Base-by-base conservation (phyloP, 2,797 vertebrate species). In the Menidia menidia region DNA sequence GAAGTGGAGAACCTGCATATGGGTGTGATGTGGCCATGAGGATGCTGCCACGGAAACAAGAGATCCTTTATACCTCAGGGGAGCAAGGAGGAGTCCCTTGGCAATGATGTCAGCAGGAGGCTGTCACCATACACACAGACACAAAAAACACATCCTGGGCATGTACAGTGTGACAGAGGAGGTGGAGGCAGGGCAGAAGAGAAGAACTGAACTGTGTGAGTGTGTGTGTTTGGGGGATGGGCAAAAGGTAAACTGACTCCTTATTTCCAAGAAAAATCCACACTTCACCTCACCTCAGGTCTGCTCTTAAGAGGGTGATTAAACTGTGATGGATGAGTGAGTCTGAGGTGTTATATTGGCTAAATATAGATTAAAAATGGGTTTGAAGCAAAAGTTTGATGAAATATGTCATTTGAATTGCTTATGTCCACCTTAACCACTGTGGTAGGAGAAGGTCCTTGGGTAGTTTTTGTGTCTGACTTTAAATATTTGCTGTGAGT, bases 61-160 rank as follows among this genome's bases (percentile, higher is more conserved):
- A 82, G 77, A 74, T 84, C 77, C 72, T 94, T 95, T 94, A 94
- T 94, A 93, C 60, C 74, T 78, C 65, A 59, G 33, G 73, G 64
- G 79, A 86, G 63, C 1, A 18, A 87, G 92, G 93, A 89, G 91
- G 90, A 88, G 90, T 81, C 77, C 73, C 65, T 47, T 45, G 67
- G 57, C 74, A 56, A 68, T 89, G 88, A 91, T 88, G 92, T 92
- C 88, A 88, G 47, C 6, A 63, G 58, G 63, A 78, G 81, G 83
- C 25, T 11, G 80, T 74, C 67, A 81, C 58, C 41, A 71, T 33
- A 68, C 41, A 54, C 55, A 71, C 59, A 71, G 30, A 70, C 25
- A 55, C 19, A 64, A 14, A 67, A 50, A 35, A 58, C 6, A 61
- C n/a, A 82, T 85, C 73, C 78, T 85, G 83, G 70, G 63, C 66